Conservation (phyloP, 2,113 vertebrate species). For the Phyllostomus hastatus region DNA sequence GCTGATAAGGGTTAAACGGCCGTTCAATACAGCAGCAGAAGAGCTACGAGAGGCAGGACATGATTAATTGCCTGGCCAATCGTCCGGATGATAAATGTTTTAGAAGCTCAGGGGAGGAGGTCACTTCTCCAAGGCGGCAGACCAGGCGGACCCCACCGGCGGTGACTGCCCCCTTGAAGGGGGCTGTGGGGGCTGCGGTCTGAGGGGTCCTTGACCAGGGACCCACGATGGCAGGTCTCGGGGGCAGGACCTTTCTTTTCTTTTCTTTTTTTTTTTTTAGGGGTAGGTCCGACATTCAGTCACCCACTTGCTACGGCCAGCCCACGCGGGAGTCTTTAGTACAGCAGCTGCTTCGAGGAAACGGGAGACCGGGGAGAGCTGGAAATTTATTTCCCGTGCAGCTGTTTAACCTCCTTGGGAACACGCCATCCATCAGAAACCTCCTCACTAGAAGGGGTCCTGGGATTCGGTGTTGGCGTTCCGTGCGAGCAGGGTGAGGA, state of each 20-base stretch:
- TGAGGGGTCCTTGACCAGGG: not conserved
- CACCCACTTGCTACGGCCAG: not conserved
- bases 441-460: slow-evolving; percentile 30
- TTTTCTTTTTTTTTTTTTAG: not conserved
- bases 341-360: not conserved
- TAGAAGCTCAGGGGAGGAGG: slow-evolving; percentile 25
- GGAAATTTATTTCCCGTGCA: not conserved
- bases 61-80: slow-evolving; percentile 37
- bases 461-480: not conserved
- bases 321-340: not conserved
- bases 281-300: not conserved
- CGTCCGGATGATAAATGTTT: slow-evolving; percentile 52
- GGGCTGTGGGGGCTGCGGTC: not conserved
- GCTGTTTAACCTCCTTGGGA: not conserved
- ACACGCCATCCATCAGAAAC: slow-evolving; percentile 4
- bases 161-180: not conserved
- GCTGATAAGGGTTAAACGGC: slow-evolving; percentile 54
- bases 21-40: not conserved
- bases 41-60: not conserved
- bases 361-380: rapidly evolving
- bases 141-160: not conserved
- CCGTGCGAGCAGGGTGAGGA: not conserved
- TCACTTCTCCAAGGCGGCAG: not conserved
- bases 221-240: not conserved
- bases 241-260: not conserved